These are phyloP conservation scores for Parascotia fuliginaria DNA, from an alignment of 2,888 invertebrate genomes.

Conservation along the genomic window DNA sequence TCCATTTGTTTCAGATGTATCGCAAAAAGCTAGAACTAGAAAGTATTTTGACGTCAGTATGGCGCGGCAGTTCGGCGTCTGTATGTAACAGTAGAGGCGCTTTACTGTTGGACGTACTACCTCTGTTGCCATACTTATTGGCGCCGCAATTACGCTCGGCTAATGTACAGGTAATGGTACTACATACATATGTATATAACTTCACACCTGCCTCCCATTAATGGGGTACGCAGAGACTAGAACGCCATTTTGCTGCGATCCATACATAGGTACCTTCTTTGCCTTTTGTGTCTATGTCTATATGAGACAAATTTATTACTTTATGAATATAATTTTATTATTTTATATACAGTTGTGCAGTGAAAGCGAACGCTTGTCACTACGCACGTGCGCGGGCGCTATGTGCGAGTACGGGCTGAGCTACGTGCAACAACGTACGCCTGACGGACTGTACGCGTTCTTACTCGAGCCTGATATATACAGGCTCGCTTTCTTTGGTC, in stretches of 20 bases:
- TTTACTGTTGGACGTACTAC: conserved; percentile 89
- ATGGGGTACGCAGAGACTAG: too few relatives aligned
- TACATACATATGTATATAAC: too few relatives aligned
- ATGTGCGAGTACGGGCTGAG: conserved; percentile 96
- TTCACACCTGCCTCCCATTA: too few relatives aligned
- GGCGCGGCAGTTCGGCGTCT: conserved; percentile 83
- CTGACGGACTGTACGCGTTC: conserved; percentile 91
- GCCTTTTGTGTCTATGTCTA: too few relatives aligned
- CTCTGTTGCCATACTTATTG: conserved; percentile 89
- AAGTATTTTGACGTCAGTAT: conserved; percentile 86
- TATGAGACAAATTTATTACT: too few relatives aligned
- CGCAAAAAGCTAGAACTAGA: conserved; percentile 66
- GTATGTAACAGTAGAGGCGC: conserved; percentile 58
- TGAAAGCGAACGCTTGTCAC: conserved; percentile 88
- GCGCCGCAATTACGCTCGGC: conserved; percentile 86
- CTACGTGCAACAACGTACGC: conserved; percentile 91
- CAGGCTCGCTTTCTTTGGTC: conserved; percentile 84
- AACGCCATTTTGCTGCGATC: too few relatives aligned
- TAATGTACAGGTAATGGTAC: conserved; percentile 68
- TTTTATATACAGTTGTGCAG: conserved; percentile 93
- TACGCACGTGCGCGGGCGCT: conserved; percentile 90
- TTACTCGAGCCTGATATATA: conserved; percentile 92
- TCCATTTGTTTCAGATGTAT: conserved; percentile 76
- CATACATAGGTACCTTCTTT: too few relatives aligned
- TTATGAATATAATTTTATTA: too few relatives aligned